Conservation (phyloP, 2,797 vertebrate species). For the Pangasius krempfi region DNA sequence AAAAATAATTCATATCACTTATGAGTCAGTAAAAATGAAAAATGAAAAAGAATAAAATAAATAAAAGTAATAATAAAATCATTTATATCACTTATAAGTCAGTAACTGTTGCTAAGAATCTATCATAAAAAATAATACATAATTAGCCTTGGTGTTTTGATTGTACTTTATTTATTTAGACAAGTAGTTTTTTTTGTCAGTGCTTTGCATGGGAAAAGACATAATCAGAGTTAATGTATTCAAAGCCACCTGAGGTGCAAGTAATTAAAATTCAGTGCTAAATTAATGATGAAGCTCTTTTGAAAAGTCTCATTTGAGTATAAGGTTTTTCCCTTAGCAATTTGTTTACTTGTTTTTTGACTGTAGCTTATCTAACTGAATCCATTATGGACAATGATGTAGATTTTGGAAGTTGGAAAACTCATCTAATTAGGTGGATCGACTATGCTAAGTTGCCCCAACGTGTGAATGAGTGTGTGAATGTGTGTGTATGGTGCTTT, state of each 20-base stretch:
- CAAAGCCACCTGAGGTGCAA: neutral
- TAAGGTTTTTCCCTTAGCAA: neutral
- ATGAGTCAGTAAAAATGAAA: too few species aligned
- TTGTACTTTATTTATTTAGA: neutral
- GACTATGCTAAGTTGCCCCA: neutral
- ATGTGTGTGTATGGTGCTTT: neutral
- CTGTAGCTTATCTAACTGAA: too few species aligned
- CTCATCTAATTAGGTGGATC: neutral
- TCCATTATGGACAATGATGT: neutral
- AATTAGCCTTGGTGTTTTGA: neutral
- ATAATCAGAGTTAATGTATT: neutral
- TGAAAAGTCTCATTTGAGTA: neutral
- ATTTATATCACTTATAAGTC: neutral
- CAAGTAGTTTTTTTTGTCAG: neutral
- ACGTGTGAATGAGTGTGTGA: neutral
- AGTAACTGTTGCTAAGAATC: neutral
- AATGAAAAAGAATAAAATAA: too few species aligned
- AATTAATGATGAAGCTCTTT: neutral
- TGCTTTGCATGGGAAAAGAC: neutral
- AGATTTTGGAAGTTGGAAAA: neutral
- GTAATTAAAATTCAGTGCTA: neutral
- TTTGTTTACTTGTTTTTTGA: neutral
- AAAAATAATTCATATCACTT: neutral
- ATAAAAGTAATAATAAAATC: too few species aligned
- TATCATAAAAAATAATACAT: neutral